Base-by-base conservation (phyloP, 2,888 invertebrate genomes). In the Cheilosia impressa region DNA sequence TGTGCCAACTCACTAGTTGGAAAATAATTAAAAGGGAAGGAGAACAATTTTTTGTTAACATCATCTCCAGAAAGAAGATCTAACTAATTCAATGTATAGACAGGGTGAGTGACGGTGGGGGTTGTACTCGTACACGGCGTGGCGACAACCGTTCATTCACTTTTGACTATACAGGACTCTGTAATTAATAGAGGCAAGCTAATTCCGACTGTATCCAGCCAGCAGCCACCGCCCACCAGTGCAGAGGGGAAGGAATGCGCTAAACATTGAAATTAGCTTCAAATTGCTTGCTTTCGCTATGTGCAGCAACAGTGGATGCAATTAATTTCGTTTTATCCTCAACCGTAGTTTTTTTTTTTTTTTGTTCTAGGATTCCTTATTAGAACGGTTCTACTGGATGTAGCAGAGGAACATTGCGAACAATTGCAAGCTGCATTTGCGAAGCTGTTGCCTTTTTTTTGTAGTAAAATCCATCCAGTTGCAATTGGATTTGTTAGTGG, bases 261-360 rank as follows among this genome's bases (percentile, higher is more conserved):
- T 80, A 75, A 84, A 77, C 85, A 85, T 76, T 72, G 66, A 71
- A 85, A 81, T 85, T 81, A 72, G 81, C 72, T 81, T 77, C 65
- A 72, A 85, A 85, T 81, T 85, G 71, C 81, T 75, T 81, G 63
- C 75, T 66, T 80, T 80, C 17, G 17, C n/a, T 9, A 9, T 22
- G 19, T 85, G 81, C 71, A 76, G 85, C 80, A 72, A 72, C 85
- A 80, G 81, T 72, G 60, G 52, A 50, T 76, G 71, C 72, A 85
- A 85, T 81, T 85, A 81, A 85, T 81, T 85, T 72, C 34, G 63
- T 75, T 66, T 72, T 41, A 57, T 72, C 41, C 60, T 31, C 34
- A 34, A 34, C 34, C 2, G 9, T 38, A 3, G 10, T 3, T 27
- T 71, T 63, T 53, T 19, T 19, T 19, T 43, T 71, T n/a, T 65